A percentile compares a stretch with the other conserved stretches of the same genome.
Conservation (phyloP, 1,140 invertebrate species). For the Camponotus pennsylvanicus region DNA sequence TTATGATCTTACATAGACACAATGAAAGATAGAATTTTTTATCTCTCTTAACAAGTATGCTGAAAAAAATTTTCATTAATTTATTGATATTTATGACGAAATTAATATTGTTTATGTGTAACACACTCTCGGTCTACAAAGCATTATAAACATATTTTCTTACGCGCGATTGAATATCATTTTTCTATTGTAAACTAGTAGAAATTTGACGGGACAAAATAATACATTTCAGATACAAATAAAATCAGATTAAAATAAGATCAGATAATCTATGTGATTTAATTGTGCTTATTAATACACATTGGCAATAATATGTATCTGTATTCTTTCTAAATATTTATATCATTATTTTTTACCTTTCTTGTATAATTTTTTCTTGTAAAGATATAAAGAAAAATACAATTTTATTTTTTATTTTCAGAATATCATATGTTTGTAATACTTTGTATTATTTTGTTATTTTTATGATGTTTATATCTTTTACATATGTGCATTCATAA, state of each 20-base stretch:
- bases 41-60: constrained; percentile 32
- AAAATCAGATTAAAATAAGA: neutral
- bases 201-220: constrained; percentile 8
- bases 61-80: constrained; percentile 33
- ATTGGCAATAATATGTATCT: constrained; percentile 15
- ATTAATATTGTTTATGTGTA: constrained; percentile 43
- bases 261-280: constrained; percentile 3
- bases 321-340: constrained; percentile 10
- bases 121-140: constrained; percentile 60
- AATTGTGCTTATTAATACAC: constrained; percentile 2
- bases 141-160: constrained; percentile 66
- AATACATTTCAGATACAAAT: constrained; percentile 11
- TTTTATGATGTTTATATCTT: constrained; percentile 20
- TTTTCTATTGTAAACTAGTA: constrained; percentile 19
- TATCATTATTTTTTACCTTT: neutral
- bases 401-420: constrained; percentile 19
- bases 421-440: constrained; percentile 70
- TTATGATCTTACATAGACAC: constrained; percentile 2
- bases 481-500: constrained; percentile 20
- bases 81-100: constrained; percentile 31
- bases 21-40: constrained; percentile 15
- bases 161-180: neutral
- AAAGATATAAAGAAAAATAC: constrained; percentile 20
- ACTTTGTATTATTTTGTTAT: constrained; percentile 62
- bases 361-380: neutral